Conservation (phyloP, 2,113 vertebrate genomes). For the Apeltes quadracus region DNA sequence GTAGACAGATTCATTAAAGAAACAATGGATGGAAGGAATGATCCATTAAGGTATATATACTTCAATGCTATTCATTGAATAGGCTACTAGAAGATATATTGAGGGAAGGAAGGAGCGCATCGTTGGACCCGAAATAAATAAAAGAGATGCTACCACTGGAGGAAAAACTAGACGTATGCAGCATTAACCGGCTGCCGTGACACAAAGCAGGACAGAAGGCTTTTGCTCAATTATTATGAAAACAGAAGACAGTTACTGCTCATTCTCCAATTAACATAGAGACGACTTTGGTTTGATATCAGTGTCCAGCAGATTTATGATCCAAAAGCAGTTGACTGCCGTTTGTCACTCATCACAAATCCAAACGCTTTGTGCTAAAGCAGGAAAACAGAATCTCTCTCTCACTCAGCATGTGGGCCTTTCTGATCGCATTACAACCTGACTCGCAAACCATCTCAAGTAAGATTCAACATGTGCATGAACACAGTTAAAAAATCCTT, state of each 20-base stretch:
- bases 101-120: constrained; percentile 1
- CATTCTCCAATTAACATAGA: neutral
- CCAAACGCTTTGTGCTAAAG: constrained; percentile 2
- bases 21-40: neutral
- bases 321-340: constrained; percentile 9
- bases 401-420: constrained; percentile 15
- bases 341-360: neutral
- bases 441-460: constrained; percentile 40
- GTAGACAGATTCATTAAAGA: neutral
- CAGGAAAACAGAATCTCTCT: constrained; percentile 3
- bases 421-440: constrained; percentile 46
- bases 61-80: neutral
- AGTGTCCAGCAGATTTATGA: neutral
- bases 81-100: neutral
- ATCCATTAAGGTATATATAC: neutral
- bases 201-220: neutral
- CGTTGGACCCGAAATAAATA: constrained; percentile 7
- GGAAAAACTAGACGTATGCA: neutral
- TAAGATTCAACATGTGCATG: constrained; percentile 61
- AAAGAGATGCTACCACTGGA: constrained; percentile 7
- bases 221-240: neutral
- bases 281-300: constrained; percentile 14
- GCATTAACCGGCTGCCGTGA: neutral
- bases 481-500: constrained; percentile 53
- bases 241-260: neutral